phyloP scores from a whole-genome alignment of 2,888 invertebrate species.

The Cheilosia scutellata region DNA sequence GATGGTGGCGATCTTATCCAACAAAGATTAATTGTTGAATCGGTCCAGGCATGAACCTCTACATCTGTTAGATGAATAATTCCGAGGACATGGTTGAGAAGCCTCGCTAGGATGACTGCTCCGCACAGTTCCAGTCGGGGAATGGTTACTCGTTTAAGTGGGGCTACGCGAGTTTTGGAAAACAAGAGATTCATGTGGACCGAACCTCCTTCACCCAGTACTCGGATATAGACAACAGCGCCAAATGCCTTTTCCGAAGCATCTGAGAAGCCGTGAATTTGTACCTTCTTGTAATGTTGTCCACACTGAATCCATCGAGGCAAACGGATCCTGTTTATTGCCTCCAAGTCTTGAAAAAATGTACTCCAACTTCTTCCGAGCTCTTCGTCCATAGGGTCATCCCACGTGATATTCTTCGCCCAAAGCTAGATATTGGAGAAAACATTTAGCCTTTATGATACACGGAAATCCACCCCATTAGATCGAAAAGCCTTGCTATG shows the following conservation, averaged over 20 bases:
- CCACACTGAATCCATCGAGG: neutral
- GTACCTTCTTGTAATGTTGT: neutral
- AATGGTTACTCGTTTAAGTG: conserved; percentile 2
- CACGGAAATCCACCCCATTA: conserved; percentile 18
- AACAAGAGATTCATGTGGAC: neutral
- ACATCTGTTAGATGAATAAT: neutral
- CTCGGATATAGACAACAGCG: neutral
- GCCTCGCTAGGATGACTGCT: neutral
- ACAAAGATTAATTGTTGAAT: conserved; percentile 29
- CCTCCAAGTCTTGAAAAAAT: neutral
- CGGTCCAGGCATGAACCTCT: conserved; percentile 36
- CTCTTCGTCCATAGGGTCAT: conserved; percentile 3
- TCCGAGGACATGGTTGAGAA: neutral
- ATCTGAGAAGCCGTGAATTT: conserved; percentile 15
- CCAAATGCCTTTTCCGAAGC: conserved; percentile 10
- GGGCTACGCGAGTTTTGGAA: neutral
- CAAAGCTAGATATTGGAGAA: conserved; percentile 4
- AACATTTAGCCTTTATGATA: conserved; percentile 5
- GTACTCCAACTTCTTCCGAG: neutral
- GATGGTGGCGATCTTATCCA: neutral
- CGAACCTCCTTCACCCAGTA: neutral
- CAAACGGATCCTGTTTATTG: neutral
- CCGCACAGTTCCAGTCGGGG: conserved; percentile 10
- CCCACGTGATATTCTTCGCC: conserved; percentile 7
- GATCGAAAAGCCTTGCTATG: conserved; percentile 7